These are phyloP conservation scores for Falcaria lacertinaria DNA, from an alignment of 2,888 invertebrate species.

Conservation along the genomic window DNA sequence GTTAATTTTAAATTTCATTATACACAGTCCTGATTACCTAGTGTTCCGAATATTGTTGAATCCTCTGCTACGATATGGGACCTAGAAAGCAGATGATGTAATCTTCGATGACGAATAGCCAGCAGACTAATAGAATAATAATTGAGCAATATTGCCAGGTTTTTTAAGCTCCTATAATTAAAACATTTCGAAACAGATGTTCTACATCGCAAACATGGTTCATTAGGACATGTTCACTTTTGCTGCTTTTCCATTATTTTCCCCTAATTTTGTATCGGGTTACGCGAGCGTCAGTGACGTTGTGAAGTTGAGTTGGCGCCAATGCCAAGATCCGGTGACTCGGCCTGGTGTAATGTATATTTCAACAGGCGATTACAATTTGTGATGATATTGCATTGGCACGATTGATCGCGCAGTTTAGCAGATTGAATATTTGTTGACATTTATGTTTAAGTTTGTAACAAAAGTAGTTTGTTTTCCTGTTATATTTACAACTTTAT, in stretches of 20 bases:
- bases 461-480: neutral
- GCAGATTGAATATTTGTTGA: neutral
- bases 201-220: neutral
- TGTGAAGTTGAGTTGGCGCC: slow-evolving; percentile 17
- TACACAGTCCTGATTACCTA: too few relatives aligned
- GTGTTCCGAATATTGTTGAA: too few relatives aligned
- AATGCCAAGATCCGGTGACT: slow-evolving; percentile 29
- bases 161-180: neutral
- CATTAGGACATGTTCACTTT: neutral
- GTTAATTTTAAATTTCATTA: too few relatives aligned
- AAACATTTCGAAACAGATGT: neutral
- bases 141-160: neutral
- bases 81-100: too few relatives aligned
- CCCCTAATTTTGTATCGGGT: neutral
- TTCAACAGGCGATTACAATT: slow-evolving; percentile 8
- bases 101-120: too few relatives aligned
- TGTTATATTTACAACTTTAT: too few relatives aligned
- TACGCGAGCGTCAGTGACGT: slow-evolving; percentile 20
- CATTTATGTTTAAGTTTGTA: too few relatives aligned
- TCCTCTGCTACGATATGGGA: too few relatives aligned
- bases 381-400: neutral
- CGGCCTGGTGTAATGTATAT: slow-evolving; percentile 12
- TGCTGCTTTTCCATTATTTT: neutral
- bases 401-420: neutral
- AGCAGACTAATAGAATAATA: too few relatives aligned